These are phyloP conservation scores for Ips typographus DNA, from an alignment of 1,140 invertebrate genomes.

Conservation along the genomic window DNA sequence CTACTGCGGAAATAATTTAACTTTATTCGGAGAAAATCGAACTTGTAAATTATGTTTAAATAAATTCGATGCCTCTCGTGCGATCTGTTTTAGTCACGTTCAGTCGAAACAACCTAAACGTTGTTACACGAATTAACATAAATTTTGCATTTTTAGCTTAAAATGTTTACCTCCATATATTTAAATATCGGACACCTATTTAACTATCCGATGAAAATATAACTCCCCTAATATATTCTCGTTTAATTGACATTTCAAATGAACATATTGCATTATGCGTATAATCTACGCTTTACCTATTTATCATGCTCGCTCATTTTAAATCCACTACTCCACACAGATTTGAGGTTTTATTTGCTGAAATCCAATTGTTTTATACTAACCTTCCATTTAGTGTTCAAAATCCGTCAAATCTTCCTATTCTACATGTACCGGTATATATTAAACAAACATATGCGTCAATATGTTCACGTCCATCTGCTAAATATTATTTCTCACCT, in stretches of 20 bases:
- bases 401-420: no score
- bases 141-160: slow-evolving; percentile 18
- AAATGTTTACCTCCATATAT: slow-evolving; percentile 7
- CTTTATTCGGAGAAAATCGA: slow-evolving; percentile 12
- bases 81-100: slow-evolving; percentile 17
- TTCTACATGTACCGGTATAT: neutral
- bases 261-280: slow-evolving; percentile 6
- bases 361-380: neutral
- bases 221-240: slow-evolving; percentile 2
- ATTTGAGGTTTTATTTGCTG: neutral
- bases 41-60: slow-evolving; percentile 17
- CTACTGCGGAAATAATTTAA: slow-evolving; percentile 6
- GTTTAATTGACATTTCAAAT: slow-evolving; percentile 18
- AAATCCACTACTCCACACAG: neutral
- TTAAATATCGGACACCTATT: slow-evolving; percentile 14
- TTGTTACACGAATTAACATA: slow-evolving; percentile 24
- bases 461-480: neutral
- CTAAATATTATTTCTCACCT: neutral
- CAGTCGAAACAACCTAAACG: slow-evolving; percentile 8
- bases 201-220: slow-evolving; percentile 9
- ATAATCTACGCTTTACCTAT: neutral
- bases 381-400: no score
- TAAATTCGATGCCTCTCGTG: slow-evolving; percentile 10
- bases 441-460: neutral
- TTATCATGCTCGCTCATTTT: neutral